These are phyloP conservation scores for Ciconia maguari DNA, from an alignment of 2,113 vertebrate species.

Conservation along the genomic window DNA sequence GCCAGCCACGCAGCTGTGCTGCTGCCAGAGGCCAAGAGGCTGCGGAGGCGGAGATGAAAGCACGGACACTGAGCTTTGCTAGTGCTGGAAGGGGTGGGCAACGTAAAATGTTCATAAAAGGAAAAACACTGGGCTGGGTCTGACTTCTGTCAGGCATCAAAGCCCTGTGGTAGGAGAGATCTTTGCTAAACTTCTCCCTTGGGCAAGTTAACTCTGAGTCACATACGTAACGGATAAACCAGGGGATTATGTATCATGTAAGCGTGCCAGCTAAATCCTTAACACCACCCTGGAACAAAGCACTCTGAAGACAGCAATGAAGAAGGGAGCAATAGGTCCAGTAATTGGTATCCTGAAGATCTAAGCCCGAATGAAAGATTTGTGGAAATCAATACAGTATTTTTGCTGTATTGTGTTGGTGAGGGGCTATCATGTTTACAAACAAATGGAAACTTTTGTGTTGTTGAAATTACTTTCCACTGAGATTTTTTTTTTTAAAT, in stretches of 20 bases:
- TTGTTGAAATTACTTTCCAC: neutral
- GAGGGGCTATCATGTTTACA: neutral
- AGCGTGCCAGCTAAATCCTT: neutral
- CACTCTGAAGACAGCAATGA: neutral
- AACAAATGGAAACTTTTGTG: neutral
- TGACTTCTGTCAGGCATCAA: neutral
- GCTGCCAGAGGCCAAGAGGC: neutral
- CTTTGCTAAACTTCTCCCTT: neutral
- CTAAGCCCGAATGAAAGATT: neutral
- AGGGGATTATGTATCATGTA: neutral
- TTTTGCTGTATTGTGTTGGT: neutral
- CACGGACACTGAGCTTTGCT: neutral
- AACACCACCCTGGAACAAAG: neutral
- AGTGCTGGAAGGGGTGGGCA: neutral
- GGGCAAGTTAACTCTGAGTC: neutral
- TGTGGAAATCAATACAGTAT: neutral
- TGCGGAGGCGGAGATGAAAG: neutral
- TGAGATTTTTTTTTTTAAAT: neutral
- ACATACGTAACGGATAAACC: neutral
- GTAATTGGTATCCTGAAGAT: neutral
- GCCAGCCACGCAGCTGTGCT: fast-evolving
- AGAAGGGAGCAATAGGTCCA: neutral
- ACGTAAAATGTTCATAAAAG: neutral
- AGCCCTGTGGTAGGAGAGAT: neutral
- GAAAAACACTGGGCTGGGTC: neutral